phyloP scores from a whole-genome alignment of 2,113 vertebrate genomes.

The Brachyistius frenatus region DNA sequence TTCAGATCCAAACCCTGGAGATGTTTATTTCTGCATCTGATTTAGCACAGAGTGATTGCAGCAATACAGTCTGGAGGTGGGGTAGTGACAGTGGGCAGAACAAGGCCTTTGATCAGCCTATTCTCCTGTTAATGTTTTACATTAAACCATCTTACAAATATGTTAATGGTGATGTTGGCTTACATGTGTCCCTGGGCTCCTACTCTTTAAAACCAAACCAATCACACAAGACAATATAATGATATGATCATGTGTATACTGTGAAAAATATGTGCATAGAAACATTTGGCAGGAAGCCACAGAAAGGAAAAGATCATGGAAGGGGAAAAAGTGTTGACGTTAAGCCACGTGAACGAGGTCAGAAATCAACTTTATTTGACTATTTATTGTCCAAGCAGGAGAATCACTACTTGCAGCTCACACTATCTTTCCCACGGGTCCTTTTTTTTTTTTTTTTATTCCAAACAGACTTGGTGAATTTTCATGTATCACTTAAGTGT shows the following conservation, averaged over 20 bases:
- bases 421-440: neutral
- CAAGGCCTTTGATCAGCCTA: conserved; percentile 62
- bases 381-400: conserved; percentile 16
- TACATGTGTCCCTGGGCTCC: conserved; percentile 44
- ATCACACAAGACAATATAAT: conserved; percentile 30
- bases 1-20: conserved; percentile 59
- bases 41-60: conserved; percentile 73
- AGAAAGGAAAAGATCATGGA: neutral
- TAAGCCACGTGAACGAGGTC: conserved; percentile 15
- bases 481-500: conserved; percentile 40
- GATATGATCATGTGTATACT: conserved; percentile 25
- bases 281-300: conserved; percentile 42
- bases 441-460: conserved; percentile 10
- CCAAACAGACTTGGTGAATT: conserved; percentile 20
- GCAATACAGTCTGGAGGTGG: conserved; percentile 71
- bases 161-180: conserved; percentile 58
- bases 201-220: conserved; percentile 37
- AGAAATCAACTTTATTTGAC: conserved; percentile 11
- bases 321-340: neutral
- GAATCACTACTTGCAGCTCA: neutral
- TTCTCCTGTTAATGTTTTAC: conserved; percentile 65
- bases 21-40: conserved; percentile 79
- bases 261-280: conserved; percentile 28
- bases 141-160: conserved; percentile 70
- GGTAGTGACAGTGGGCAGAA: conserved; percentile 62